Base-by-base conservation (phyloP, 2,113 vertebrate genomes). In the Halichoeres trimaculatus region DNA sequence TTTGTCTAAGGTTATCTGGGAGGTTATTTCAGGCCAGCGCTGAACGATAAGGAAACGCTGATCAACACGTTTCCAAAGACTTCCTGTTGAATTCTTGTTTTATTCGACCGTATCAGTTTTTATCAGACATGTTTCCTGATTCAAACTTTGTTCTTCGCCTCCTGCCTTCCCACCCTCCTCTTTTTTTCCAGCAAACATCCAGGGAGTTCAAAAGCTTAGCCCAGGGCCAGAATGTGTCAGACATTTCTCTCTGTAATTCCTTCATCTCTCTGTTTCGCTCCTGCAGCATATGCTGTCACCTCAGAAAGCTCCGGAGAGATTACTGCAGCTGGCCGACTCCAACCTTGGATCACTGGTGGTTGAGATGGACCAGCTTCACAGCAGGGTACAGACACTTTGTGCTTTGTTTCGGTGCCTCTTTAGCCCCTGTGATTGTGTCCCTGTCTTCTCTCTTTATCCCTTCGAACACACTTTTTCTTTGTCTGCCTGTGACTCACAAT, bases 351-450 rank as follows among this genome's bases (percentile, higher is more conserved):
- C 95, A 0, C 92, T 99, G 47, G 94, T 98, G 71, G 94, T 93
- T 19, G 98, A 99, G 93, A 98, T 99, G 95, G 96, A 98, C 89
- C 97, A 99, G 47, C 93, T 99, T 13, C 95, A 98, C 90, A 96
- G 94, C 93, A 94, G 98, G 91, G 98, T 99, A 84, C 19, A 51
- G 41, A 63, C 51, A 1, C 43, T 63, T 72, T 53, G 41, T 26
- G 13, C 26, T 26, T 36, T 60, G 36, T 24, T 54, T 63, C 70
- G 40, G 30, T 51, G 68, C 10, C n/a, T 3, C 36, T 72, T 41
- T 35, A 55, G 48, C 67, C 26, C 50, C 22, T 63, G 57, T 63
- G 20, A 1, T 48, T 43, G 36, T 48, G 58, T 23, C 60, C 30
- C 50, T 59, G 43, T 19, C 50, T 35, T 22, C 30, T 60, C 23